Conservation (phyloP, 1,140 invertebrate genomes). For the Hermatobates lingyangjiaoensis region DNA sequence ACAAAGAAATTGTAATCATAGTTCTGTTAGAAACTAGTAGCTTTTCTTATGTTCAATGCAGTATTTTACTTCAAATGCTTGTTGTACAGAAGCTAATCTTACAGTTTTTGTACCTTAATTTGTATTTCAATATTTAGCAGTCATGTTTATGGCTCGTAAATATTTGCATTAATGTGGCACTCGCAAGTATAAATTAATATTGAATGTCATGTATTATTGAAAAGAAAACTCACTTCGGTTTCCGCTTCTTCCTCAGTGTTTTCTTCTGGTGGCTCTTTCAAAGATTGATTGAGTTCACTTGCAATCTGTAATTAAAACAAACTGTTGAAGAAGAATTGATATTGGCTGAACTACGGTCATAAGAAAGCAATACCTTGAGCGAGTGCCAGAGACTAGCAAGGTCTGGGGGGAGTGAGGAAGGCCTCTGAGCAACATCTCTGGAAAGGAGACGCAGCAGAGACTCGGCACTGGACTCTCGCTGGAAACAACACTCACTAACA, state of each 20-base stretch:
- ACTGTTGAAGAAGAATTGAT: not conserved
- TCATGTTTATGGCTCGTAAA: no score
- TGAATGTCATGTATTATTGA: no score
- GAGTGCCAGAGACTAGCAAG: slow-evolving; percentile 12
- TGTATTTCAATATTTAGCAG: no score
- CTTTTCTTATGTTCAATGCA: no score
- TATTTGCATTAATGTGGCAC: no score
- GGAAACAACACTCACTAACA: not conserved
- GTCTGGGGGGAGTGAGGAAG: slow-evolving; percentile 11
- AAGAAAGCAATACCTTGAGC: slow-evolving; percentile 9
- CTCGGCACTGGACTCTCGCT: slow-evolving; percentile 10
- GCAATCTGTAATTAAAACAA: slow-evolving; percentile 4
- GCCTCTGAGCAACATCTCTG: slow-evolving; percentile 6
- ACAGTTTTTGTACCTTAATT: no score
- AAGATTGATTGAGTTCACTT: slow-evolving; percentile 4
- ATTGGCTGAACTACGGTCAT: not conserved
- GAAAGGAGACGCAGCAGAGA: slow-evolving; percentile 6
- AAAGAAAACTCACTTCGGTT: not conserved
- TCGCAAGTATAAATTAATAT: no score
- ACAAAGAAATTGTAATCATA: no score
- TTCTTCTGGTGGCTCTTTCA: not conserved
- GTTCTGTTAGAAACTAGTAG: no score
- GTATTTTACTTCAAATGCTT: no score
- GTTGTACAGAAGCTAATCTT: no score
- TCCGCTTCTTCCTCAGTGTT: not conserved